Evolutionary conservation across 2,888 invertebrate genomes (phyloP).

Genomic region (Lasioglossum villosulum): DNA sequence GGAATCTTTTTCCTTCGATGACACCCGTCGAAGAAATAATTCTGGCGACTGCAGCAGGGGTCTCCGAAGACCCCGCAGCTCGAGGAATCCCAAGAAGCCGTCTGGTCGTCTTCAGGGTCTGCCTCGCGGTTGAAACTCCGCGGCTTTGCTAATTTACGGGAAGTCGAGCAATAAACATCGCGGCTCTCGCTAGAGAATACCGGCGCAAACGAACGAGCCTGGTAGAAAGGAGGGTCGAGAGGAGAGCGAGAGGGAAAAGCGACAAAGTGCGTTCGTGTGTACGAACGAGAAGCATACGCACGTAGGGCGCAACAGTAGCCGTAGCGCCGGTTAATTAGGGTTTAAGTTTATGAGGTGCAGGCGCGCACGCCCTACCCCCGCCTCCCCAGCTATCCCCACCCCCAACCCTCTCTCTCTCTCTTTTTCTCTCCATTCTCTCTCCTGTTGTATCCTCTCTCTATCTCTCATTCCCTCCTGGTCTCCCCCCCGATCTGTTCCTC

Average conservation of each 20-base stretch:
- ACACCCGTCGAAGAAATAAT: not conserved
- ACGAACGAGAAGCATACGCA: conserved; percentile 81
- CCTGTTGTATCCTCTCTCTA: not conserved
- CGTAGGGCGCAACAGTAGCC: conserved; percentile 83
- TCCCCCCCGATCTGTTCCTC: conserved; percentile 70
- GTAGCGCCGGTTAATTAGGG: conserved; percentile 85
- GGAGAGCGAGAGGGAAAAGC: conserved; percentile 71
- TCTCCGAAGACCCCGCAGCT: conserved; percentile 27
- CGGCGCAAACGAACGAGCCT: conserved; percentile 51
- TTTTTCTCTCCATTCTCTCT: conserved; percentile 1
- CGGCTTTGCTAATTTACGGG: conserved; percentile 81
- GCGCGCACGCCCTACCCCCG: conserved; percentile 80
- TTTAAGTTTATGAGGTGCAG: conserved; percentile 85
- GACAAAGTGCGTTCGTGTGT: conserved; percentile 80
- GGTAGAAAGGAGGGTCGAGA: conserved; percentile 2
- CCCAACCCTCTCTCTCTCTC: conserved; percentile 48
- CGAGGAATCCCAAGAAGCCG: conserved; percentile 55
- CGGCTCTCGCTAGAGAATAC: conserved; percentile 81
- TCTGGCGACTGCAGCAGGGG: not conserved
- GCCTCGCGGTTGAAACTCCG: conserved; percentile 68
- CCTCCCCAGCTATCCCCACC: conserved; percentile 58
- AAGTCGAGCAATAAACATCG: conserved; percentile 82
- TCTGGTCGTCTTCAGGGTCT: conserved; percentile 65
- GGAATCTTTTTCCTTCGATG: not conserved
- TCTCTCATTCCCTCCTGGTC: conserved; percentile 45